Percentiles rank a stretch among this genome's conserved stretches.
phyloP scores from a whole-genome alignment of 2,888 invertebrate genomes.

The Orthosia incerta region DNA sequence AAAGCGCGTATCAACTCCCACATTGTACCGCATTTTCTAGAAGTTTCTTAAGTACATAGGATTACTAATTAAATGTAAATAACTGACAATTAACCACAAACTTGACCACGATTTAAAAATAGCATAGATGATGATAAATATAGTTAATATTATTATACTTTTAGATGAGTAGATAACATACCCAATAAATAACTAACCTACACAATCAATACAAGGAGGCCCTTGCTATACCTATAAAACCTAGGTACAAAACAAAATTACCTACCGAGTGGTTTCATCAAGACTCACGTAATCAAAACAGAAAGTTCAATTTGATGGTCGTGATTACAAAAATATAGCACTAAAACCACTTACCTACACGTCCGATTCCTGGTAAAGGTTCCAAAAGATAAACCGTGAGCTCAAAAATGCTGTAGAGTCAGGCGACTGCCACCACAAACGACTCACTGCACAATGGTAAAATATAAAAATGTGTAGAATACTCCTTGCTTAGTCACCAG shows the following conservation, averaged over 20 bases:
- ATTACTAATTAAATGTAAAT: background rate
- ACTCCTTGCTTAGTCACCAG: constrained; percentile 1
- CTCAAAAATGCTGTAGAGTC: background rate
- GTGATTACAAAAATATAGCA: background rate
- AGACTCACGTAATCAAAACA: background rate
- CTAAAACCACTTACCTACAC: constrained; percentile 19
- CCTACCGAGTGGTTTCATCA: background rate
- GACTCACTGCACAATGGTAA: constrained; percentile 10
- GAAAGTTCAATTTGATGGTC: background rate
- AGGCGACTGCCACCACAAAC: background rate
- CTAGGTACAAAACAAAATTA: background rate
- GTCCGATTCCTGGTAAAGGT: background rate
- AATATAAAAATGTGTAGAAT: too few species aligned
- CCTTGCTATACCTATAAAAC: background rate
- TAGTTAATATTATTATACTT: background rate
- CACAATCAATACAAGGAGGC: background rate
- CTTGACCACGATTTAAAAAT: background rate
- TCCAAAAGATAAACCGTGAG: background rate
- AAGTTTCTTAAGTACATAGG: background rate
- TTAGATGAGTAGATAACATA: background rate
- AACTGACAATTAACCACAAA: background rate
- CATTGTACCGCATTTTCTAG: constrained; percentile 1
- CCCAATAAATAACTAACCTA: too few species aligned
- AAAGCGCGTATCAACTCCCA: background rate
- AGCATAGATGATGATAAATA: background rate